Conservation (phyloP, 2,113 vertebrate genomes). For the Turnix velox region DNA sequence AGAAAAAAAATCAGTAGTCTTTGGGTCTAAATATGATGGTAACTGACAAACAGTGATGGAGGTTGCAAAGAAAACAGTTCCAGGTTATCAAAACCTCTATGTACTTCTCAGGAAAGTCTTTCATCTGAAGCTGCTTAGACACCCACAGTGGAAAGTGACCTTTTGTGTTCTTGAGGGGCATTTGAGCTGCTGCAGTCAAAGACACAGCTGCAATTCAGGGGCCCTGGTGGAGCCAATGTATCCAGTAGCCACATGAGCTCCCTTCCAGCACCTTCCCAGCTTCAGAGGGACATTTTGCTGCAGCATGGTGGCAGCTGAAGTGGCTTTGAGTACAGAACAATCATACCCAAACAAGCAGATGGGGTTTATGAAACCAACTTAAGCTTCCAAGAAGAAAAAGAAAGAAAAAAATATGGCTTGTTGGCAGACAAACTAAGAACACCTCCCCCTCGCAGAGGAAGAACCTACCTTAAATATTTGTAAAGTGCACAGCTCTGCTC, state of each 20-base stretch:
- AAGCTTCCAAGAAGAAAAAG: accelerated
- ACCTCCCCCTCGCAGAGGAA: background rate
- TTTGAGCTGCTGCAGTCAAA: accelerated
- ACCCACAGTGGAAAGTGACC: background rate
- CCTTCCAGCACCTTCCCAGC: background rate
- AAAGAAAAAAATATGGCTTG: background rate
- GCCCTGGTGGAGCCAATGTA: background rate
- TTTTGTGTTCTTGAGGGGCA: background rate
- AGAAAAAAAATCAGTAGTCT: background rate
- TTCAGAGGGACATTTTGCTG: background rate
- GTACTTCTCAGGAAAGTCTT: background rate
- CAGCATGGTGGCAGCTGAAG: accelerated
- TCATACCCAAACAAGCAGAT: background rate
- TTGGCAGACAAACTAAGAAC: background rate
- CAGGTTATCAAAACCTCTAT: background rate
- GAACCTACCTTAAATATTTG: background rate
- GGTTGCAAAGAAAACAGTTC: background rate
- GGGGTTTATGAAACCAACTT: background rate
- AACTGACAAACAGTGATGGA: background rate
- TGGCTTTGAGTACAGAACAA: background rate
- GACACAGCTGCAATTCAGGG: background rate
- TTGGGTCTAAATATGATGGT: background rate
- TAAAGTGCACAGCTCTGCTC: background rate
- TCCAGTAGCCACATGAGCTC: accelerated
- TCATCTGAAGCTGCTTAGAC: background rate